Base-by-base conservation (phyloP, 1,140 invertebrate genomes). In the Drosophila erecta region DNA sequence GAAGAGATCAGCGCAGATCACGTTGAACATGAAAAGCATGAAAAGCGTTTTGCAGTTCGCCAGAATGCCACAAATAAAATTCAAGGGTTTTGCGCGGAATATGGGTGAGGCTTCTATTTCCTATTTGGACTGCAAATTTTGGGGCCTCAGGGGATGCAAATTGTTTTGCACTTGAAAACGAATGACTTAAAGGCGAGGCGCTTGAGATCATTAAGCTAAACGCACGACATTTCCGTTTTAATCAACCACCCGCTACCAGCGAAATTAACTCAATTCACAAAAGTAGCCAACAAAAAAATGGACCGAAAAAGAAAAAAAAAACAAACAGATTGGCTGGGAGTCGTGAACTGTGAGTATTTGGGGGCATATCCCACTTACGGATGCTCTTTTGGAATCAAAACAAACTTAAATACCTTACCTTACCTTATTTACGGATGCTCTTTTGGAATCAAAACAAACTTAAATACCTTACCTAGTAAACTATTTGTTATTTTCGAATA, bases 161-260 rank as follows among this genome's bases (percentile, higher is more conserved):
- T 67, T 66, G 57, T 64, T 73, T 84, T 65, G 58, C 76, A 69
- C 81, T 77, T 66, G 60, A 75, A 78, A 74, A 38, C 54, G 43
- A 67, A 43, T 49, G 76, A 57, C 38, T 59, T 62, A 49, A 54
- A 61, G 74, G 41, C 64, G 47, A 66, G 50, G 79, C 67, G 78
- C 60, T 56, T 57, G 60, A 61, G 47, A 74, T 71, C 72, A 84
- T 83, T 84, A 83, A 76, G 80, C 51, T 75, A 71, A 84, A 79
- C 61, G 76, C 71, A 85, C 77, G 81, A 79, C 81, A 85, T 85
- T 81, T 85, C 81, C 79, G 79, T 77, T 87, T 81, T 87, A 89
- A 87, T 89, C 84, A 87, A 87, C 66, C 83, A 83, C 79, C 84
- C 83, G 83, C 84, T 86, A 79, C 55, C 72, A 70, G 38, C 57